Percentiles rank a stretch among this genome's conserved stretches.
Evolutionary conservation across 2,113 vertebrate species (phyloP).

Genomic region (Aplodontia rufa): DNA sequence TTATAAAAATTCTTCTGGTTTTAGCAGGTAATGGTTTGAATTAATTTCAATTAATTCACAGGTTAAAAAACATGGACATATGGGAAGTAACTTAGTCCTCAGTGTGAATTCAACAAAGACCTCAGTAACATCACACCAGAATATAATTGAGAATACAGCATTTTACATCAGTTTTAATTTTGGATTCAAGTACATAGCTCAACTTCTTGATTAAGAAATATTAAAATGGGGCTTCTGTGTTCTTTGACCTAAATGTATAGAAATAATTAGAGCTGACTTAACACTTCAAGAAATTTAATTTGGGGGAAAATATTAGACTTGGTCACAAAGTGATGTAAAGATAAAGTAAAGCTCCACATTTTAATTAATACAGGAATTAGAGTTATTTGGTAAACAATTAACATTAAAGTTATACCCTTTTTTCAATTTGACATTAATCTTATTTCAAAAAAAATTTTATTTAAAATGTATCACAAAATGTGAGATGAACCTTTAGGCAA

Average conservation of each 20-base stretch:
- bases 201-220: conserved; percentile 37
- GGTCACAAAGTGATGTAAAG: conserved; percentile 37
- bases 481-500: neutral
- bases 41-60: conserved; percentile 31
- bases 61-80: conserved; percentile 34
- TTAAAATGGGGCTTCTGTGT: conserved; percentile 5
- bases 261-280: conserved; percentile 30
- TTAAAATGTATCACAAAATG: conserved; percentile 10
- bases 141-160: neutral
- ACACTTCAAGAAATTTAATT: conserved; percentile 24
- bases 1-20: neutral
- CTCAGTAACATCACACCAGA: neutral
- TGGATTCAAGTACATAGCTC: neutral
- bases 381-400: conserved; percentile 9
- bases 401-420: neutral
- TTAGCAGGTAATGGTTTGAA: conserved; percentile 37
- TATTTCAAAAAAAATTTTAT: neutral
- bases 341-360: neutral
- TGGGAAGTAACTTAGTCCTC: conserved; percentile 29
- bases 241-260: neutral
- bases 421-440: conserved; percentile 17
- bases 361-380: conserved; percentile 11
- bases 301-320: neutral
- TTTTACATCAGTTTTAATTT: conserved; percentile 37
- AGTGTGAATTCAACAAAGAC: conserved; percentile 6